Conservation (phyloP, 2,888 invertebrate species). For the Selenia dentaria region DNA sequence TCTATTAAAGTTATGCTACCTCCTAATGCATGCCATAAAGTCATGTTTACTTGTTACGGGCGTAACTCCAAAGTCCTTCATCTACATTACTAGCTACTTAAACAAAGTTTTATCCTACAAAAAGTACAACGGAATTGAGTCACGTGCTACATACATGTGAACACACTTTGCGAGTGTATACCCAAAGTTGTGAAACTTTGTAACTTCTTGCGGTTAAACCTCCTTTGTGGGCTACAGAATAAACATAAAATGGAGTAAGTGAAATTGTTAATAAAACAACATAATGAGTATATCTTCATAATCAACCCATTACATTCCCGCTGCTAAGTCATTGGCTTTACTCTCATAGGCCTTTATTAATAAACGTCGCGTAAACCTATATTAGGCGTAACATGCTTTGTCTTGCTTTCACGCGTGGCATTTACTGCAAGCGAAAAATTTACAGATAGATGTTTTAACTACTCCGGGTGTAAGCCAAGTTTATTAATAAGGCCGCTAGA, state of each 20-base stretch:
- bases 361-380: too few relatives aligned
- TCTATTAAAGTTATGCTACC: neutral
- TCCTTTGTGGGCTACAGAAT: conserved; percentile 32
- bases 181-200: conserved; percentile 70
- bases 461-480: too few relatives aligned
- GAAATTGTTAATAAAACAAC: neutral
- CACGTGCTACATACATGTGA: conserved; percentile 67
- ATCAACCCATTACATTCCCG: too few relatives aligned
- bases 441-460: too few relatives aligned
- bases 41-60: neutral
- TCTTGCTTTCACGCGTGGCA: too few relatives aligned
- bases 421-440: too few relatives aligned
- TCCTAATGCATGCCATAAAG: neutral
- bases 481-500: too few relatives aligned
- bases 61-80: neutral
- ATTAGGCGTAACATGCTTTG: too few relatives aligned
- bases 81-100: neutral
- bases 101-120: conserved; percentile 21
- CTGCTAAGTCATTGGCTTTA: too few relatives aligned
- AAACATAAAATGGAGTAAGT: conserved; percentile 1
- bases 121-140: conserved; percentile 58
- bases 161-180: conserved; percentile 60
- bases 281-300: neutral
- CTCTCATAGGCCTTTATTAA: too few relatives aligned
- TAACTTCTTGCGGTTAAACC: conserved; percentile 42